Conservation (phyloP, 1,140 invertebrate genomes). For the Penaeus indicus region DNA sequence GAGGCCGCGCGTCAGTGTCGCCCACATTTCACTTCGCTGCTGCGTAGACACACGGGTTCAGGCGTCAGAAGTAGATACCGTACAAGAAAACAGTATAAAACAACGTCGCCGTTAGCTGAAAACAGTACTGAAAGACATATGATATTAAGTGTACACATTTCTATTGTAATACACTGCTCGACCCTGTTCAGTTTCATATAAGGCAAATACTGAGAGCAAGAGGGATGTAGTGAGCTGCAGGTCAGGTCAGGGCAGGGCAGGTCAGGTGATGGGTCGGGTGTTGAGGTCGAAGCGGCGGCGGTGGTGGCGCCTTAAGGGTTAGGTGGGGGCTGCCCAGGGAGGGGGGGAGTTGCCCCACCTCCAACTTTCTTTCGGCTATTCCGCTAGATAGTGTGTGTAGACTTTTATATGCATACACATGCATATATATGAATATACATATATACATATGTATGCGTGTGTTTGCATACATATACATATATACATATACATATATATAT, state of each 20-base stretch:
- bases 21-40: constrained; percentile 41
- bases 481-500: too few species aligned
- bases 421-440: too few species aligned
- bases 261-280: constrained; percentile 30
- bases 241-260: constrained; percentile 55
- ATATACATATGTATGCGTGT: too few species aligned
- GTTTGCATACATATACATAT: too few species aligned
- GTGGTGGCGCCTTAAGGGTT: constrained; percentile 49
- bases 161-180: constrained; percentile 59
- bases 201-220: constrained; percentile 62
- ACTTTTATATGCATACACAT: too few species aligned
- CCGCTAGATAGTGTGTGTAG: too few species aligned
- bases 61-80: constrained; percentile 53
- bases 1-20: constrained; percentile 17
- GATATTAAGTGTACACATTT: constrained; percentile 60
- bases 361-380: too few species aligned
- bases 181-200: constrained; percentile 63
- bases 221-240: constrained; percentile 58
- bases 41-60: constrained; percentile 47
- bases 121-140: constrained; percentile 57
- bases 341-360: too few species aligned
- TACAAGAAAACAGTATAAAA: constrained; percentile 54
- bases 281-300: constrained; percentile 29
- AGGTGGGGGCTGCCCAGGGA: constrained; percentile 4
- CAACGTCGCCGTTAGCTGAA: constrained; percentile 32